Conservation (phyloP, 2,888 invertebrate genomes). For the Sinhomidia bicolor region DNA sequence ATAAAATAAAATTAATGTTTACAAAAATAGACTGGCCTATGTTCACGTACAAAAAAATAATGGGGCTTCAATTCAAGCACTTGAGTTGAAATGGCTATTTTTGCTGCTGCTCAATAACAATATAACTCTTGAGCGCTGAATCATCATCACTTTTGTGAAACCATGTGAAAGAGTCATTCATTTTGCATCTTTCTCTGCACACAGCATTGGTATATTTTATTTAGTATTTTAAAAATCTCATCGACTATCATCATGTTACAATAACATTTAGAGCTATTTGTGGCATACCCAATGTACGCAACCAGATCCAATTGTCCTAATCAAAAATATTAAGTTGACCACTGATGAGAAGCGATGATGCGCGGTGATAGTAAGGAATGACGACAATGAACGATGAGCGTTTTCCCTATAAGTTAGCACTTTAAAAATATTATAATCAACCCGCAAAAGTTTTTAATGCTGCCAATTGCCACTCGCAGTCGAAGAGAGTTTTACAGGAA, state of each 20-base stretch:
- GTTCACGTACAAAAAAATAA: constrained; percentile 6
- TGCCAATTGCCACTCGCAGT: no score
- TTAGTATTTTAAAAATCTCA: constrained; percentile 1
- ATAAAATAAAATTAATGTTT: neutral
- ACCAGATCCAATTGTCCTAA: constrained; percentile 8
- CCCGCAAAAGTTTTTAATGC: no score
- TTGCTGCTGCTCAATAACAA: neutral
- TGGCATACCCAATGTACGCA: neutral
- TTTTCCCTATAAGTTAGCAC: no score
- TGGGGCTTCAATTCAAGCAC: neutral
- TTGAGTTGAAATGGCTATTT: neutral
- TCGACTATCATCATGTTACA: neutral
- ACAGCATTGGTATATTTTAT: no score
- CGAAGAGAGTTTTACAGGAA: neutral
- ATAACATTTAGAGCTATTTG: neutral
- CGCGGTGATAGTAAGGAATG: neutral
- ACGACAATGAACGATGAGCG: neutral
- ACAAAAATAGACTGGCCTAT: neutral
- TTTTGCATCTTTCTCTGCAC: no score
- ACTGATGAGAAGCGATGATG: neutral
- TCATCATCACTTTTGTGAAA: no score
- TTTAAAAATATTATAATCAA: neutral
- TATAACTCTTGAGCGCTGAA: no score
- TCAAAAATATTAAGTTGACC: neutral
- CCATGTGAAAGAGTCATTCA: no score